Evolutionary conservation across 2,888 invertebrate species (phyloP).

Genomic region (Lepidochitona cinerea): DNA sequence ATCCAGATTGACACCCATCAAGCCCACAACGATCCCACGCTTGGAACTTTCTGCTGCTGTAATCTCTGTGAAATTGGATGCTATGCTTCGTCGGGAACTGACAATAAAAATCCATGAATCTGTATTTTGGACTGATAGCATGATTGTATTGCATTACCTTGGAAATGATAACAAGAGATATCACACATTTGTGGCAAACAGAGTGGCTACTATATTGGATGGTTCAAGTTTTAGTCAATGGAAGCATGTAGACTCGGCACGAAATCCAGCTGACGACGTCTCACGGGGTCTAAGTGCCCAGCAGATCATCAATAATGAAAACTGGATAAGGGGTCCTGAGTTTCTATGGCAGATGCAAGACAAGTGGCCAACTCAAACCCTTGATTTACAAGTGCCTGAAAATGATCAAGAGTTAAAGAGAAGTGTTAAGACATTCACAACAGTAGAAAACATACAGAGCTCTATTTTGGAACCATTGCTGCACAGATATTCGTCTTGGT

Average conservation of each 20-base stretch:
- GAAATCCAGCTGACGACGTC: not conserved
- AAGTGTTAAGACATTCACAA: too few species aligned
- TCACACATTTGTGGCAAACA: constrained; percentile 26
- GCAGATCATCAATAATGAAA: too few species aligned
- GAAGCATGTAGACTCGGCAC: not conserved
- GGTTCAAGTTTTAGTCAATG: not conserved
- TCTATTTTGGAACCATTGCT: too few species aligned
- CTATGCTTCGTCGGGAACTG: constrained; percentile 5
- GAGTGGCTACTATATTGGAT: not conserved
- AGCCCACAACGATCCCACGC: constrained; percentile 19
- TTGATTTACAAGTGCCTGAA: too few species aligned
- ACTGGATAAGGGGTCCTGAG: too few species aligned
- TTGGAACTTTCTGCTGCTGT: constrained; percentile 22
- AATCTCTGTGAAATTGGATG: constrained; percentile 10
- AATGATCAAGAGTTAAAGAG: too few species aligned
- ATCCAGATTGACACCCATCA: constrained; percentile 18
- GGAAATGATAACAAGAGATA: constrained; percentile 18
- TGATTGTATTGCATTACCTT: constrained; percentile 24
- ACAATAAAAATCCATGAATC: not conserved
- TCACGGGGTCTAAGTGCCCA: not conserved
- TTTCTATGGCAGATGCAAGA: too few species aligned
- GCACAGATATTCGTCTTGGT: too few species aligned
- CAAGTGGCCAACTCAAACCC: too few species aligned
- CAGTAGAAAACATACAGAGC: too few species aligned
- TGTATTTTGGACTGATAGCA: constrained; percentile 24